Base-by-base conservation (phyloP, 2,797 vertebrate species). In the Australoheros facetus region DNA sequence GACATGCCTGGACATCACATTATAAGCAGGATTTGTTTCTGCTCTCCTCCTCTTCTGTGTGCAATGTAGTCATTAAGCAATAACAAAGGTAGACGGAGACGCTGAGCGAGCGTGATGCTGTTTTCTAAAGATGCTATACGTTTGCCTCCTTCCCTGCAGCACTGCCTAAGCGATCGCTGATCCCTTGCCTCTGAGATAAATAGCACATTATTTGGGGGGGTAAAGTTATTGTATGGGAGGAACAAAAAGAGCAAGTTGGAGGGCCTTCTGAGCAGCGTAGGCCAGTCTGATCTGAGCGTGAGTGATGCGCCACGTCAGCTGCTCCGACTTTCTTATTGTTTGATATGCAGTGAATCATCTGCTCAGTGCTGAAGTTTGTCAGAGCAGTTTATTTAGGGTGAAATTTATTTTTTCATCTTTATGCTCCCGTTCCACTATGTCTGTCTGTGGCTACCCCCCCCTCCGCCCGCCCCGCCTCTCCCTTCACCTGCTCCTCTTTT, bases 1-100 rank as follows among this genome's bases (percentile, higher is more conserved):
- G 89, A 91, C 92, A 90, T 73, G 91, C 89, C 83, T 89, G 92
- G 87, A 93, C 93, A 85, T 89, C 74, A 60, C 89, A 85, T 88
- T 86, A 92, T 91, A 87, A 91, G 87, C 87, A 86, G 89, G 89
- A 88, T 92, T 92, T 91, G 87, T 90, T 86, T 83, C 85, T 75
- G 37, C 66, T 74, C 86, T 79, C 77, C 85, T 89, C 75, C 78
- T 75, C 81, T 73, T 85, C 80, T 83, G 32, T 60, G 77, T 87
- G 85, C 28, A 26, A 86, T 78, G 83, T 82, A 56, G 77, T 89
- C 87, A 83, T 88, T 89, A 87, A 81, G 82, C 81, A 73, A 57
- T 34, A 79, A 89, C 86, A 87, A 88, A 91, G 84, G 86, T 87
- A 75, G 84, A 75, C 48, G 16, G 34, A 66, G 80, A 64, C 14